Conservation (phyloP, 2,113 vertebrate species). For the Mugil cephalus region DNA sequence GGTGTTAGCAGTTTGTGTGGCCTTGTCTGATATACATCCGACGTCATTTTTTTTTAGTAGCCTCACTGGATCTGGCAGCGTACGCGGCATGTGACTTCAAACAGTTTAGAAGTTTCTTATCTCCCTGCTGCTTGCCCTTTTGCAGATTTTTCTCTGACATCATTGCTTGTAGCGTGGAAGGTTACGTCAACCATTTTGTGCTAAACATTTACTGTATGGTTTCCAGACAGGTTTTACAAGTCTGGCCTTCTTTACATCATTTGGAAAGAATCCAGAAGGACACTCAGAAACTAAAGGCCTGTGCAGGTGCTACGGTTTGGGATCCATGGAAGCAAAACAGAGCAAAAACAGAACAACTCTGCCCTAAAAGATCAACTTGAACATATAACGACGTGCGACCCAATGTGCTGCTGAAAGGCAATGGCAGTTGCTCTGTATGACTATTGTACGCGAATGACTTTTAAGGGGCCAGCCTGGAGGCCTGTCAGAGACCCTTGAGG, state of each 20-base stretch:
- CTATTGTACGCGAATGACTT: conserved; percentile 2
- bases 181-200: conserved; percentile 31
- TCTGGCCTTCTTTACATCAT: conserved; percentile 59
- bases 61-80: conserved; percentile 10
- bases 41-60: conserved; percentile 23
- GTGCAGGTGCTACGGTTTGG: conserved; percentile 56
- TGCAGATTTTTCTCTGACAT: conserved; percentile 35
- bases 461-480: conserved; percentile 1
- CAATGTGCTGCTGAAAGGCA: conserved; percentile 32
- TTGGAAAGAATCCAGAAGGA: conserved; percentile 74
- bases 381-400: conserved; percentile 54
- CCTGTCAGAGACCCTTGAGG: conserved; percentile 23
- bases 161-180: conserved; percentile 10
- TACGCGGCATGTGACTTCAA: conserved; percentile 7
- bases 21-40: conserved; percentile 30
- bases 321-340: conserved; percentile 43
- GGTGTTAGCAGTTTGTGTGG: conserved; percentile 65
- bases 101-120: not conserved
- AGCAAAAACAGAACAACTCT: conserved; percentile 53
- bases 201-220: conserved; percentile 49
- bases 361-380: conserved; percentile 5
- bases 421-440: conserved; percentile 9
- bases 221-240: conserved; percentile 65
- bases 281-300: conserved; percentile 29
- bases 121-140: not conserved